Conservation (phyloP, 2,113 vertebrate genomes). For the Calyptomena viridis region DNA sequence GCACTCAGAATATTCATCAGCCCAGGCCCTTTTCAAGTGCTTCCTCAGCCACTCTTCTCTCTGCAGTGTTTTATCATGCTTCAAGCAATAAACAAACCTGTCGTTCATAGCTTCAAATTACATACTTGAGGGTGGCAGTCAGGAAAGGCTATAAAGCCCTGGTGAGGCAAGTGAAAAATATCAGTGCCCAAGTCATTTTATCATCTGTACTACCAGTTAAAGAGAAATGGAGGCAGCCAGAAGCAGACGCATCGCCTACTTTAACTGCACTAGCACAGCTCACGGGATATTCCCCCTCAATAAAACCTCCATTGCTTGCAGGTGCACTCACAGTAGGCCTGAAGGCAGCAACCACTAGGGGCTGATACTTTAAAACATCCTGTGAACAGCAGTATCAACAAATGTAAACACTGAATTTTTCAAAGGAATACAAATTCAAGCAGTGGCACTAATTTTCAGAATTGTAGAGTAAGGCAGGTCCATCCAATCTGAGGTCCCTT, state of each 20-base stretch:
- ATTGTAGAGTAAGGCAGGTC: background rate
- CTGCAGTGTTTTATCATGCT: background rate
- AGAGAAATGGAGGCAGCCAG: background rate
- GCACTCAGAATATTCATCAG: background rate
- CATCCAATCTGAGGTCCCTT: background rate
- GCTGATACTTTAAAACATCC: background rate
- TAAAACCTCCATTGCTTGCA: background rate
- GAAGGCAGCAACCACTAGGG: background rate
- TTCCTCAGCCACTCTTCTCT: background rate
- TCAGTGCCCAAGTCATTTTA: background rate
- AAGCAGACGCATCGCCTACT: background rate
- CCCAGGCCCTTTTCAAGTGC: background rate
- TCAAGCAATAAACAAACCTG: background rate
- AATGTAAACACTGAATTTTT: background rate
- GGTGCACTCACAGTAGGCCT: background rate
- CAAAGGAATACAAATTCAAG: background rate
- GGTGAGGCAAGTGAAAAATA: background rate
- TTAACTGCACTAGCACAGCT: background rate
- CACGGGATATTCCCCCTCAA: rapidly evolving
- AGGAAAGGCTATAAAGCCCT: background rate
- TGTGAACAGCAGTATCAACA: background rate
- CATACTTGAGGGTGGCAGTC: background rate
- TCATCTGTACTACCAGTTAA: background rate
- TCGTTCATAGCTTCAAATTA: background rate
- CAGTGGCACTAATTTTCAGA: background rate